A percentile compares a stretch with the other conserved stretches of the same genome.
Conservation (phyloP, 2,888 invertebrate genomes). For the Abrostola tripartita region DNA sequence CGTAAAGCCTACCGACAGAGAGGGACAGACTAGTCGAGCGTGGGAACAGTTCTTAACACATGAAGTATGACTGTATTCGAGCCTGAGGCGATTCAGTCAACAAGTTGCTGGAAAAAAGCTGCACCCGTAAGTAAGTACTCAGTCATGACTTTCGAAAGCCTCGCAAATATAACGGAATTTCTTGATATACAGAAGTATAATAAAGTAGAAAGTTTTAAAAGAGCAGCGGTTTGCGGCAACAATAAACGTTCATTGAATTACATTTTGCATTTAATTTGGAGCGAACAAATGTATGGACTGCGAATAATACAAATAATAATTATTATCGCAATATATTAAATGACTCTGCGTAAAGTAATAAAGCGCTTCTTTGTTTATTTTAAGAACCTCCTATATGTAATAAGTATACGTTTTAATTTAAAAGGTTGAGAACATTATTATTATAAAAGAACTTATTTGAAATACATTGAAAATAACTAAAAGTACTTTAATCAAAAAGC, state of each 20-base stretch:
- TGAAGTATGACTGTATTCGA: slow-evolving; percentile 65
- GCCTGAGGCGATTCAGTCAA: slow-evolving; percentile 67
- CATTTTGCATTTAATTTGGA: slow-evolving; percentile 3
- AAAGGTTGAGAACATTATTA: no score
- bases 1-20: slow-evolving; percentile 39
- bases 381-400: no score
- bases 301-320: background rate
- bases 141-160: slow-evolving; percentile 65
- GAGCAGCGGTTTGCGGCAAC: slow-evolving; percentile 13
- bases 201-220: slow-evolving; percentile 18
- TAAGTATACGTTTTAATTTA: no score
- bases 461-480: no score
- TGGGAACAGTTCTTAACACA: slow-evolving; percentile 71
- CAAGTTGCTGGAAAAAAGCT: slow-evolving; percentile 70
- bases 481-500: no score
- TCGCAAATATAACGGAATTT: slow-evolving; percentile 63
- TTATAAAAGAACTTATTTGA: no score
- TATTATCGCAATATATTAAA: no score
- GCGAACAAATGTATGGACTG: slow-evolving; percentile 6
- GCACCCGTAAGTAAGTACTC: slow-evolving; percentile 61
- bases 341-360: no score
- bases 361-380: no score
- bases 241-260: slow-evolving; percentile 27
- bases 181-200: slow-evolving; percentile 40
- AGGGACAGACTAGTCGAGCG: slow-evolving; percentile 68